These are phyloP conservation scores for Armadillidium nasatum DNA, from an alignment of 1,140 invertebrate species.

Conservation along the genomic window DNA sequence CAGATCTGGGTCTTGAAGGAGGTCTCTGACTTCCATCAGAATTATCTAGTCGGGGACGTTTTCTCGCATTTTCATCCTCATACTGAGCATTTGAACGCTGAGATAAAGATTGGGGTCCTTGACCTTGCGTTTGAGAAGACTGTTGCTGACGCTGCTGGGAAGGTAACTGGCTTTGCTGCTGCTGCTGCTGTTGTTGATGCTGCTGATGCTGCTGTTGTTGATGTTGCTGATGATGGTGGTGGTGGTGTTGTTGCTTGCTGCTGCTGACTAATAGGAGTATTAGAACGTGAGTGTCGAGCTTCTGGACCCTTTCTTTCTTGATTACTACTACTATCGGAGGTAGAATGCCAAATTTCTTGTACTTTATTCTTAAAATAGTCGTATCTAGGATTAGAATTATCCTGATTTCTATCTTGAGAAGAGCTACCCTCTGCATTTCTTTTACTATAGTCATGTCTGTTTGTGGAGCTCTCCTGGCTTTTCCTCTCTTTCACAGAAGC, in stretches of 20 bases:
- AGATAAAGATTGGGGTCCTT: slow-evolving; percentile 21
- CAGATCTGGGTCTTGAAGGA: slow-evolving; percentile 38
- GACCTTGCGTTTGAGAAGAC: slow-evolving; percentile 21
- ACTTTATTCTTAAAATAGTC: too few species aligned
- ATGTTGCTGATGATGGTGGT: slow-evolving; percentile 22
- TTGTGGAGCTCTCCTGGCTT: background rate
- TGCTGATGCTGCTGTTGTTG: slow-evolving; percentile 53
- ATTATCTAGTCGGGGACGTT: slow-evolving; percentile 30
- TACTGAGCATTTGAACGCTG: slow-evolving; percentile 35
- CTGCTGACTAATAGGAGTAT: slow-evolving; percentile 1
- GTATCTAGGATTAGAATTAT: too few species aligned
- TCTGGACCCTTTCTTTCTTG: background rate
- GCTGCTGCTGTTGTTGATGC: slow-evolving; percentile 49
- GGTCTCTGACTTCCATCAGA: slow-evolving; percentile 46
- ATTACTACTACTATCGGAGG: too few species aligned
- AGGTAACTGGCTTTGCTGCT: slow-evolving; percentile 41
- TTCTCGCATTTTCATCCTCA: slow-evolving; percentile 33
- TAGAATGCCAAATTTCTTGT: too few species aligned
- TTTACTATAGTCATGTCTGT: too few species aligned
- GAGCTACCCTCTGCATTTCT: too few species aligned
- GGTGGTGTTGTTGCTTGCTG: background rate
- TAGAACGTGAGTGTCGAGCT: background rate
- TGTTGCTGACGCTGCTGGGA: slow-evolving; percentile 13
- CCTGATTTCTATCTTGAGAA: too few species aligned
- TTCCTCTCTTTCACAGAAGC: background rate